Evolutionary conservation across 2,113 vertebrate genomes (phyloP), one percentile per base, ranked within the genome.

Genomic region (Misgurnus mizolepis): DNA sequence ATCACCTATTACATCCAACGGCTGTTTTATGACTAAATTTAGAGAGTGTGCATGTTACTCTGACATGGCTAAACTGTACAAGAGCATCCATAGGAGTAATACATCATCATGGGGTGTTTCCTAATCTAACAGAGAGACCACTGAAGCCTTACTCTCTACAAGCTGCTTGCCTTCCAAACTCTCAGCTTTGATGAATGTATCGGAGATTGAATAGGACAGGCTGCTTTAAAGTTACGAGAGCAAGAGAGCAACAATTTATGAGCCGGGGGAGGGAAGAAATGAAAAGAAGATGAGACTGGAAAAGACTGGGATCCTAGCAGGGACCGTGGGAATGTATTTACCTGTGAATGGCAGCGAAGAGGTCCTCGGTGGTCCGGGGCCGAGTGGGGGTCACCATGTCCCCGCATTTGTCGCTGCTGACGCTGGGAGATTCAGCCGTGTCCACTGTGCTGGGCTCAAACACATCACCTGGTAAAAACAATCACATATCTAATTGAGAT

Each of bases 291-390:
- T 43, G 70, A 84, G 7, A 2, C 15, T 41, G 56, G 49, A 8
- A 11, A 75, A 75, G 4, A 34, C 27, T 34, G 27, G 58, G 41
- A 64, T n/a, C 45, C 12, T 45, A 56, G 47, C 11, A 34, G 14
- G 11, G 55, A 77, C n/a, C 22, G 49, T 47, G 43, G 71, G 55
- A 6, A 39, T 34, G 27, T 34, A 34, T 55, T 55, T 96, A 98
- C 98, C 97, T 98, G 95, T 99, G 98, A 89, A 99, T 99, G 78
- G 91, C 96, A 60, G 98, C 97, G 68, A 99, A 99, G 64, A 99
- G 96, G 92, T 99, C 98, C 87, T 99, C 97, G 0, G 96, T 98
- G 80, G 98, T 99, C 80, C 96, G 93, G 65, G 96, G 93, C 86
- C 95, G 91, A 0, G 93, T 93, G 72, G 96, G 97, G 77, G 96